phyloP scores from a whole-genome alignment of 2,888 invertebrate species.

The Pegoplata infirma region DNA sequence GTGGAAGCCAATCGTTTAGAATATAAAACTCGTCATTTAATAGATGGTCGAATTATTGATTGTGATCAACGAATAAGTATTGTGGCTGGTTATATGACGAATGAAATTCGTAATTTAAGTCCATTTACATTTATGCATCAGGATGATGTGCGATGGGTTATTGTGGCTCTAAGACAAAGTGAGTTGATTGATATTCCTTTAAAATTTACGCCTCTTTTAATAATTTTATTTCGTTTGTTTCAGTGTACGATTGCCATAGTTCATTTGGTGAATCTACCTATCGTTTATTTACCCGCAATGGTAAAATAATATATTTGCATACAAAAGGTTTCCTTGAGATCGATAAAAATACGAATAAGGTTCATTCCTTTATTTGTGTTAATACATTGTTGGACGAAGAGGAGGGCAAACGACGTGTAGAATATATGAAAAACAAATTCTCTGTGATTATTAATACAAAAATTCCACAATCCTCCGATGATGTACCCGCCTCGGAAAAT shows the following conservation, averaged over 20 bases:
- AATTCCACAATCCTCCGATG: constrained; percentile 75
- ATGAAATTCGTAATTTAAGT: constrained; percentile 91
- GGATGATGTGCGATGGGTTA: constrained; percentile 93
- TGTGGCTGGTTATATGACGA: constrained; percentile 92
- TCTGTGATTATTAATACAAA: constrained; percentile 83
- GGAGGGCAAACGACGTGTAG: constrained; percentile 85
- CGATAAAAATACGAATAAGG: constrained; percentile 85
- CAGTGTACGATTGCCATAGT: constrained; percentile 91
- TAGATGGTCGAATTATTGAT: constrained; percentile 93
- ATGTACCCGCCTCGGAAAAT: constrained; percentile 83
- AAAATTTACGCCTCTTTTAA: not conserved
- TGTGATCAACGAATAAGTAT: constrained; percentile 94
- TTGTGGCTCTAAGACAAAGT: constrained; percentile 92
- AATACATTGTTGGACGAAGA: constrained; percentile 87
- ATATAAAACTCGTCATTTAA: constrained; percentile 92
- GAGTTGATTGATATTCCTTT: constrained; percentile 74
- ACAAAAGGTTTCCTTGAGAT: constrained; percentile 92
- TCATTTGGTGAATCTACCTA: constrained; percentile 93
- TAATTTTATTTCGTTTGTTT: constrained; percentile 65
- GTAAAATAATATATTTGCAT: constrained; percentile 90
- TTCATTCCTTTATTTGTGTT: constrained; percentile 92
- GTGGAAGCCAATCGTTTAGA: constrained; percentile 87
- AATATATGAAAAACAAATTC: constrained; percentile 89
- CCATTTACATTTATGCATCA: constrained; percentile 94
- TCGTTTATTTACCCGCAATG: constrained; percentile 87